Percentiles rank a stretch among this genome's conserved stretches.
Evolutionary conservation across 2,888 invertebrate species (phyloP).

Genomic region (Lithophane semibrunnea): DNA sequence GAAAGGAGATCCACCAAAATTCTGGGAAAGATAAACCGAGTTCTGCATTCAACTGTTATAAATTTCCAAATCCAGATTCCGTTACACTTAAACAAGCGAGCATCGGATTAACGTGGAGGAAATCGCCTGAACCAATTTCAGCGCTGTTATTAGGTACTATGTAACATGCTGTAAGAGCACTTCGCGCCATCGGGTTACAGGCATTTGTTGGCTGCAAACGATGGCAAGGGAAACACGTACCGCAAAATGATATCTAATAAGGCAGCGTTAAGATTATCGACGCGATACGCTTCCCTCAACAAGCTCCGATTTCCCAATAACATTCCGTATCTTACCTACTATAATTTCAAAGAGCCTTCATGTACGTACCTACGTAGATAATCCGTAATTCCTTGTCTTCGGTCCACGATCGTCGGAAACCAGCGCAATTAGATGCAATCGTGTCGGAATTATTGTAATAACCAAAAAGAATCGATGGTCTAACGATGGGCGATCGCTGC

Average conservation of each 20-base stretch:
- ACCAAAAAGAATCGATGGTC: constrained; percentile 88
- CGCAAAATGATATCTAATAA: constrained; percentile 81
- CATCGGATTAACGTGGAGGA: constrained; percentile 26
- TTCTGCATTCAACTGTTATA: neutral
- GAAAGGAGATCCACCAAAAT: too few species aligned
- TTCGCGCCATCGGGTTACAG: constrained; percentile 56
- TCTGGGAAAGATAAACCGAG: neutral
- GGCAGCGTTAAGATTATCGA: constrained; percentile 78
- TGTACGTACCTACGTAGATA: constrained; percentile 72
- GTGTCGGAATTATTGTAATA: constrained; percentile 90
- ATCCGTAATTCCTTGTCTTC: constrained; percentile 81
- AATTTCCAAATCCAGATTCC: constrained; percentile 15
- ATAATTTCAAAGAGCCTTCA: constrained; percentile 67
- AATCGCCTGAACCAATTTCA: constrained; percentile 47
- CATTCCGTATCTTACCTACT: constrained; percentile 61
- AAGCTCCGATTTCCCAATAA: constrained; percentile 70
- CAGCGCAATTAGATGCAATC: constrained; percentile 89
- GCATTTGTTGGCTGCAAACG: constrained; percentile 59
- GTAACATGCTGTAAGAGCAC: constrained; percentile 51
- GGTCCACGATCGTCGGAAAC: constrained; percentile 84
- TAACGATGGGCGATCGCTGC: constrained; percentile 82
- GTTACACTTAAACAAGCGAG: constrained; percentile 16
- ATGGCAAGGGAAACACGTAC: constrained; percentile 79
- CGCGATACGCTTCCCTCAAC: constrained; percentile 78
- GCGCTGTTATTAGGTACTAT: constrained; percentile 49